Percentiles rank a stretch among this genome's conserved stretches.
Evolutionary conservation across 37 sponge, comb jelly and placozoan genomes (phyloP).

Genomic region (Hexactinellida sp.): DNA sequence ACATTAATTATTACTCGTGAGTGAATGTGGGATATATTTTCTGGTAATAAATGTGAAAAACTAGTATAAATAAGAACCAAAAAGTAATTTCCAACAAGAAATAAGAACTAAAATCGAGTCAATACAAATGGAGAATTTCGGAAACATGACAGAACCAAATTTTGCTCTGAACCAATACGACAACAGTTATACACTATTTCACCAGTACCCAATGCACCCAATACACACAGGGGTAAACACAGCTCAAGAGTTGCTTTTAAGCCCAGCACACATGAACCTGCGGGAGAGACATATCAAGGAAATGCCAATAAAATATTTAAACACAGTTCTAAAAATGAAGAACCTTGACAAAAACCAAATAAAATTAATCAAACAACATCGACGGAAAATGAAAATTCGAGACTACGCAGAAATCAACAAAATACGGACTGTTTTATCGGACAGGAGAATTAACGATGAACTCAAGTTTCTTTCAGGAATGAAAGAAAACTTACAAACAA

Average conservation of each 20-base stretch:
- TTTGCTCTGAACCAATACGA: not conserved
- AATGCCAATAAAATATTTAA: conserved; percentile 13
- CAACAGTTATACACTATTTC: not conserved
- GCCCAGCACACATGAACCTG: not conserved
- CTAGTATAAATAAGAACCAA: too few relatives aligned
- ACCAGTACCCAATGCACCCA: too few relatives aligned
- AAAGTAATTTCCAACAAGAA: too few relatives aligned
- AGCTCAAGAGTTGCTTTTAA: not conserved
- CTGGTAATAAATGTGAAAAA: too few relatives aligned
- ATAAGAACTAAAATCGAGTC: too few relatives aligned
- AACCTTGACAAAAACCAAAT: not conserved
- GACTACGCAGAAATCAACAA: conserved; percentile 1
- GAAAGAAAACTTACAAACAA: not conserved
- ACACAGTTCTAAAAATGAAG: conserved; percentile 12
- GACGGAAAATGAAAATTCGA: conserved; percentile 11
- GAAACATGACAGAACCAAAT: not conserved
- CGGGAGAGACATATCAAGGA: not conserved
- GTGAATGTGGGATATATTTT: too few relatives aligned
- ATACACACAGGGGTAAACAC: not conserved
- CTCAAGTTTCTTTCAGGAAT: not conserved
- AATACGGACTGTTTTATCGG: not conserved
- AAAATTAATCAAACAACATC: not conserved
- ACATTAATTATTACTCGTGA: too few relatives aligned
- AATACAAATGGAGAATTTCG: not conserved
- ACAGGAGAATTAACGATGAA: not conserved